A percentile compares a stretch with the other conserved stretches of the same genome.
Evolutionary conservation across 2,888 invertebrate genomes (phyloP).

Genomic region (Erynnis tages): DNA sequence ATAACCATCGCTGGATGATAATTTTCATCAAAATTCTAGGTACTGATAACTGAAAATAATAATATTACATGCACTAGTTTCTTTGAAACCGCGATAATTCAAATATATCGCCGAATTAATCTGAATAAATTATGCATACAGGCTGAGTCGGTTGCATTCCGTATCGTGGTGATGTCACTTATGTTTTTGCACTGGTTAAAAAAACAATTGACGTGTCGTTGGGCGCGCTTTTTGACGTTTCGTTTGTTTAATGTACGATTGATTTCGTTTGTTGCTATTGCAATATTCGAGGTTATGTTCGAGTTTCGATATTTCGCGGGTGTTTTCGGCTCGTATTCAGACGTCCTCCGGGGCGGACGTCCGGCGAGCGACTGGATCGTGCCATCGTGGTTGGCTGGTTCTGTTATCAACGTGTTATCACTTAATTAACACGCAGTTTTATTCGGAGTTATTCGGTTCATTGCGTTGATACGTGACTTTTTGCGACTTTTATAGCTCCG

Average conservation of each 20-base stretch:
- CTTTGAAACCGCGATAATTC: slow-evolving; percentile 10
- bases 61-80: slow-evolving; percentile 3
- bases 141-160: slow-evolving; percentile 47
- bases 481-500: neutral
- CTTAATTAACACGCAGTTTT: slow-evolving; percentile 44
- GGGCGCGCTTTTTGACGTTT: slow-evolving; percentile 37
- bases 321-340: slow-evolving; percentile 40
- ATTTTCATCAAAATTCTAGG: neutral
- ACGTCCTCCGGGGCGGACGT: slow-evolving; percentile 63
- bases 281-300: slow-evolving; percentile 42
- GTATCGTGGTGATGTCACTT: slow-evolving; percentile 39
- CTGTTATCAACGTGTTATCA: slow-evolving; percentile 60
- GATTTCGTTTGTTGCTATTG: slow-evolving; percentile 41
- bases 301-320: slow-evolving; percentile 57
- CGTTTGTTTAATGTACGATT: slow-evolving; percentile 31
- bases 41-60: slow-evolving; percentile 2
- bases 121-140: slow-evolving; percentile 66
- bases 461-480: slow-evolving; percentile 28
- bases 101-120: slow-evolving; percentile 54
- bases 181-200: slow-evolving; percentile 33
- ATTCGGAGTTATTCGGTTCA: slow-evolving; percentile 37
- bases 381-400: slow-evolving; percentile 44
- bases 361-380: slow-evolving; percentile 60
- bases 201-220: slow-evolving; percentile 18
- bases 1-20: neutral